These are phyloP conservation scores for Ptychoptera albimana DNA, from an alignment of 2,888 invertebrate genomes.

Conservation along the genomic window DNA sequence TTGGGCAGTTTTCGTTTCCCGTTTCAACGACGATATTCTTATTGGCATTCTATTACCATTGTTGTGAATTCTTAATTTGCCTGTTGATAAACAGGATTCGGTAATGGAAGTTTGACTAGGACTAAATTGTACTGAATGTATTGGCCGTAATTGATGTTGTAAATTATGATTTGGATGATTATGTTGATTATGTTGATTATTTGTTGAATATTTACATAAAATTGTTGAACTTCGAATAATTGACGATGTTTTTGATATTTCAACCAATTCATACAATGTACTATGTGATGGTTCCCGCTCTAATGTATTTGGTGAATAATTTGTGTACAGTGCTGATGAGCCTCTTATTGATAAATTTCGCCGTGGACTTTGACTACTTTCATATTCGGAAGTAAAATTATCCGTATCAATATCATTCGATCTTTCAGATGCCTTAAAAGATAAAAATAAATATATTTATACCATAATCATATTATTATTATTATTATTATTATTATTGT, in stretches of 20 bases:
- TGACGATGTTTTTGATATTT: conserved; percentile 8
- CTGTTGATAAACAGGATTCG: neutral
- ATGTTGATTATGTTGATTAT: neutral
- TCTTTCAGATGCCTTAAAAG: conserved; percentile 8
- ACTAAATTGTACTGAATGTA: conserved; percentile 3
- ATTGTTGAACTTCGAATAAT: conserved; percentile 5
- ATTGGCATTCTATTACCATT: conserved; percentile 9
- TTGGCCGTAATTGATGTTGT: conserved; percentile 1
- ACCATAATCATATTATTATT: neutral
- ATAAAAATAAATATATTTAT: neutral
- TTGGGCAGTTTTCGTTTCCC: conserved; percentile 79
- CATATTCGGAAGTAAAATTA: conserved; percentile 24
- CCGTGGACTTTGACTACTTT: conserved; percentile 16
- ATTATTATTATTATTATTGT: neutral
- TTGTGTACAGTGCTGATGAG: conserved; percentile 16
- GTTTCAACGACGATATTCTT: conserved; percentile 49
- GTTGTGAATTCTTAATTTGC: conserved; percentile 1
- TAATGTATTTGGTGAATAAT: conserved; percentile 3
- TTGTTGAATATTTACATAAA: conserved; percentile 4
- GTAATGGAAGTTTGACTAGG: conserved; percentile 1
- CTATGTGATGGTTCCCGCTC: conserved; percentile 5
- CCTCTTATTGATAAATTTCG: conserved; percentile 16
- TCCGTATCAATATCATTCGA: conserved; percentile 17
- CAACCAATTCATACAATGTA: conserved; percentile 10
- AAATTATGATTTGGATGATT: neutral